Conservation (phyloP, 2,113 vertebrate genomes). For the Alethe diademata region DNA sequence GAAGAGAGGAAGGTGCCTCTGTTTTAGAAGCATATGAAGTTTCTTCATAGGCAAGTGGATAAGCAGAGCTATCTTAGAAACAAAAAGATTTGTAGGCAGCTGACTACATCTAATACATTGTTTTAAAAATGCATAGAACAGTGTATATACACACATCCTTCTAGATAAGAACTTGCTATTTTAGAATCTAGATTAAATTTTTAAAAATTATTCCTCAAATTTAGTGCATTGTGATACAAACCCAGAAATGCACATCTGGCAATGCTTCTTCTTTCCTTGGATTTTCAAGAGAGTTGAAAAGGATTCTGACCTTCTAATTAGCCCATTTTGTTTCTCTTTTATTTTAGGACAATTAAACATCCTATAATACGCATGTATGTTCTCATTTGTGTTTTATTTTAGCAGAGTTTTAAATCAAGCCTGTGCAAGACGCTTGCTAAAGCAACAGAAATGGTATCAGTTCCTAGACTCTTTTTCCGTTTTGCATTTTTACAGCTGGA, state of each 20-base stretch:
- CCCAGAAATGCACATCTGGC: not conserved
- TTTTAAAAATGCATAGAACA: not conserved
- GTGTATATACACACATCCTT: no score
- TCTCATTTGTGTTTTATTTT: not conserved
- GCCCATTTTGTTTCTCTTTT: not conserved
- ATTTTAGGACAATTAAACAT: not conserved
- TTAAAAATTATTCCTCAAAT: not conserved
- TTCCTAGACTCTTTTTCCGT: not conserved
- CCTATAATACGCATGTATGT: not conserved
- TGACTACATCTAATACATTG: not conserved
- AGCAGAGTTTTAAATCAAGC: not conserved
- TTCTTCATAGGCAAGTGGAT: not conserved
- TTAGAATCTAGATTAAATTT: not conserved
- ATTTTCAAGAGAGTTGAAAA: not conserved
- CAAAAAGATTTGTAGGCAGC: not conserved
- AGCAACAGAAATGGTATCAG: not conserved
- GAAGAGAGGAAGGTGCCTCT: not conserved
- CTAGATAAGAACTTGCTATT: not conserved
- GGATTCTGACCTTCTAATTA: not conserved
- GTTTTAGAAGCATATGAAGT: not conserved
- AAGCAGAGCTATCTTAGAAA: not conserved
- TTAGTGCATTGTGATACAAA: not conserved
- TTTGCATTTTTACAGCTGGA: not conserved
- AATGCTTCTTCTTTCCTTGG: not conserved
- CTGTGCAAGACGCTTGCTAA: not conserved